phyloP scores from a whole-genome alignment of 2,113 vertebrate species.

The Lepus timidus region DNA sequence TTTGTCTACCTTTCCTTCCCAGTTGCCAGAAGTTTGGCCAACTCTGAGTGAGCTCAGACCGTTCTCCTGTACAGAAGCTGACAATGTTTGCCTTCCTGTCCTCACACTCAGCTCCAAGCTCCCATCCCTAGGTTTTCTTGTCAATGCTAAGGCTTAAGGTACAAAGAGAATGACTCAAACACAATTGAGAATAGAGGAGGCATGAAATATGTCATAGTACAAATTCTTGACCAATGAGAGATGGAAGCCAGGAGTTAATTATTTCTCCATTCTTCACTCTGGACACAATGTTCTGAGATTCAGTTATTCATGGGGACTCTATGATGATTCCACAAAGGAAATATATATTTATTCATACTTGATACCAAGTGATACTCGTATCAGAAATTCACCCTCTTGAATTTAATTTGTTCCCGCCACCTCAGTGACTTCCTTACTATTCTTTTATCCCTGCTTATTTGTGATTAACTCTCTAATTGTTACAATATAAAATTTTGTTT shows the following conservation, averaged over 20 bases:
- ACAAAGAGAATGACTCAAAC: not conserved
- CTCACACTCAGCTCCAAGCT: not conserved
- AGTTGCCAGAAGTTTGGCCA: not conserved
- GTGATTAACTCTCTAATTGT: not conserved
- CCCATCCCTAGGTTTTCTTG: not conserved
- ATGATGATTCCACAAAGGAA: not conserved
- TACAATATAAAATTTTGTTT: not conserved
- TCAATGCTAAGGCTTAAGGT: not conserved
- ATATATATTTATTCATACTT: not conserved
- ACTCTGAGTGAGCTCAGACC: not conserved
- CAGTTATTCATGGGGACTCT: not conserved
- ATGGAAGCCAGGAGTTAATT: not conserved
- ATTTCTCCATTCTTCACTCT: not conserved
- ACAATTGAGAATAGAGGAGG: not conserved
- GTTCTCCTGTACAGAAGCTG: not conserved
- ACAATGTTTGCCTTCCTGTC: not conserved
- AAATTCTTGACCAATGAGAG: not conserved
- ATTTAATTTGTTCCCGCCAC: not conserved
- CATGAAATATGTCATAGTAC: not conserved
- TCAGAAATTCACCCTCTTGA: not conserved
- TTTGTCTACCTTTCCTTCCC: not conserved
- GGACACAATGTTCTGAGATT: not conserved
- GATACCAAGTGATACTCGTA: not conserved
- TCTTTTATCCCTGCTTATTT: not conserved
- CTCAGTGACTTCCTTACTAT: not conserved